Evolutionary conservation across 1,140 invertebrate genomes (phyloP), one percentile per base, ranked within the genome.

Genomic region (Cryptotermes secundus): DNA sequence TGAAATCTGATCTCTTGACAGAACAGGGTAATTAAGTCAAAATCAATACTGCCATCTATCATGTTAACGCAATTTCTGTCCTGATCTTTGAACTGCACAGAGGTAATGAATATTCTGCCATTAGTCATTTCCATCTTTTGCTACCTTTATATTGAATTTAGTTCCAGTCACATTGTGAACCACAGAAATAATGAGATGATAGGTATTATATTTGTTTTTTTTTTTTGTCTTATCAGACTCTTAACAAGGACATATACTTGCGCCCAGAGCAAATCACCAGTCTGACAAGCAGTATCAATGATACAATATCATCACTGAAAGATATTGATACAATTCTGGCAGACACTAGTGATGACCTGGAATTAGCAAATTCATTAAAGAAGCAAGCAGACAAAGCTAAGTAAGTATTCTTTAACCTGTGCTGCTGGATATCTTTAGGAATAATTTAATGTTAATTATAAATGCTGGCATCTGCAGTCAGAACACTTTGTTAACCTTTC

Each of bases 291-390:
- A 91, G 95, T 87, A 99, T 99, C 83, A 96, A 97, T 87, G 90
- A 93, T 31, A 97, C 97, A 14, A 96, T 99, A 12, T 93, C 93
- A 6, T 95, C 95, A 16, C 90, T 99, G 10, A 97, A 96, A 45
- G 94, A 99, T 88, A 97, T 98, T 84, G 96, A 99, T 87, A 92
- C 92, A 85, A 99, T 99, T 87, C 94, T 99, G 65, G 91, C 92
- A 35, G 97, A 95, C 81, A 99, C 98, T 0, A 92, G 93, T 82
- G 93, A 93, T 45, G 96, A 98, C 89, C 90, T 98, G 80, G 90
- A 92, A 36, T 90, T 90, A 86, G 97, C 97, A 0, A 93, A 95
- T 86, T 87, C 91, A 12, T 90, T 99, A 0, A 97, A 97, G 88
- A 89, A 92, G 83, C 91, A 92, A 86, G 97, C 97, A 1, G 95